phyloP scores from a whole-genome alignment of 64 coral and sea anemone genomes.

The Actinia tenebrosa region DNA sequence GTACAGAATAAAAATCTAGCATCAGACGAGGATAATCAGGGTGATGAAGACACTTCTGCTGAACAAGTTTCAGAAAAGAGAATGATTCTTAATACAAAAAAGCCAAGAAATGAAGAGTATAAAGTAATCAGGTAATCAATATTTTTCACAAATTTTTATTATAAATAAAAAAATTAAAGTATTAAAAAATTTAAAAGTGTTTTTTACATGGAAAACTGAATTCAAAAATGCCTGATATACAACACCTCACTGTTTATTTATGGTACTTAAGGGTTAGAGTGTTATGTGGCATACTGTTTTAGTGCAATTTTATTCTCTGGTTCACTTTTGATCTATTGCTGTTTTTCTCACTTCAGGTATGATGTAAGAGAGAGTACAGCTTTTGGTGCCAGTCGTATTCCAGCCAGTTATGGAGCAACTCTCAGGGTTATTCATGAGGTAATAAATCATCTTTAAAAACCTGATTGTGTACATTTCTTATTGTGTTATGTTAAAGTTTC shows the following conservation, averaged over 20 bases:
- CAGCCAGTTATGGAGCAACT: constrained; percentile 82
- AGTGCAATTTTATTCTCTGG: too few species aligned
- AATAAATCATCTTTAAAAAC: not conserved
- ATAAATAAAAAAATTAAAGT: too few species aligned
- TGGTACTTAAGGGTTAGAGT: too few species aligned
- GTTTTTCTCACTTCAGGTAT: constrained; percentile 40
- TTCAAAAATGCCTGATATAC: too few species aligned
- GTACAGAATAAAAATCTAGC: not conserved
- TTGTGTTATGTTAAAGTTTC: too few species aligned
- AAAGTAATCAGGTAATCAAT: constrained; percentile 74
- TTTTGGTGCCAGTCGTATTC: constrained; percentile 76
- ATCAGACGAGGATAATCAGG: not conserved
- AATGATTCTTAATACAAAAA: constrained; percentile 25
- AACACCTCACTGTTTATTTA: too few species aligned
- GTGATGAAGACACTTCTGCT: not conserved
- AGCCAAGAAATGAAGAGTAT: constrained; percentile 79
- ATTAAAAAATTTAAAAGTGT: too few species aligned
- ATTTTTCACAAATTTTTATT: not conserved
- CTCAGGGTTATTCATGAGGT: constrained; percentile 86
- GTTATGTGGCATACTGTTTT: too few species aligned
- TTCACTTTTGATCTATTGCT: too few species aligned
- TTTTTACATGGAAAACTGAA: too few species aligned
- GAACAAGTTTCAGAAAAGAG: not conserved
- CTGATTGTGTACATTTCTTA: not conserved
- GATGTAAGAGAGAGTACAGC: constrained; percentile 77